Conservation (phyloP, 2,888 invertebrate species). For the Tanypteryx hageni region DNA sequence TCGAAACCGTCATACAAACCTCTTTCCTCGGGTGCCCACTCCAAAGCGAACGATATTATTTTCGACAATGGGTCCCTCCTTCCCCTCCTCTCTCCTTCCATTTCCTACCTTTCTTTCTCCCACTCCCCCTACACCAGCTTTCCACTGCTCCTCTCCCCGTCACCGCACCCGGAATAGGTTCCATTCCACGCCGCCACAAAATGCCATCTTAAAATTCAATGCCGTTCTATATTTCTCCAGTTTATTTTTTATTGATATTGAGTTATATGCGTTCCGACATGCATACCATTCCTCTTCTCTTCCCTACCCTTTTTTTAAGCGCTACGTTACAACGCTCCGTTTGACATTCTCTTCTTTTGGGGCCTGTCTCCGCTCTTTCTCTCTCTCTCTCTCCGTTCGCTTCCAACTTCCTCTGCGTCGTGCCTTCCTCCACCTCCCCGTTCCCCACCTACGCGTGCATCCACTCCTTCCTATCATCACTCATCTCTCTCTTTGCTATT, state of each 20-base stretch:
- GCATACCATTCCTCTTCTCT: too few species aligned
- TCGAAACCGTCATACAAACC: neutral
- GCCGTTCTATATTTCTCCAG: neutral
- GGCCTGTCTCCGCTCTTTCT: neutral
- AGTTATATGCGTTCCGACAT: neutral
- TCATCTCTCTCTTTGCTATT: neutral
- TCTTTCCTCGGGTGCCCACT: neutral
- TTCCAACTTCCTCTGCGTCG: neutral
- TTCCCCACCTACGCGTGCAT: too few species aligned
- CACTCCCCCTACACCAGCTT: neutral
- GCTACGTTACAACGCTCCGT: too few species aligned
- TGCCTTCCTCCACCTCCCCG: neutral
- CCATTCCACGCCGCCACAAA: neutral
- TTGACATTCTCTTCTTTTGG: too few species aligned
- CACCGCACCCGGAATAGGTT: too few species aligned
- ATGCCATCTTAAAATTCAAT: neutral
- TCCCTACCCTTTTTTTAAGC: neutral
- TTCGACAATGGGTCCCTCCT: neutral
- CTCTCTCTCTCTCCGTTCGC: neutral
- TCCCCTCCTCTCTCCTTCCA: neutral
- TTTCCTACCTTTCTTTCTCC: neutral
- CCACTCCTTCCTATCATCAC: neutral
- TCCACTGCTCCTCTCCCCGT: neutral
- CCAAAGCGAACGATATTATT: neutral
- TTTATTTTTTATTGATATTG: constrained; percentile 20